Base-by-base conservation (phyloP, 2,113 vertebrate genomes). In the Misgurnus mizolepis region DNA sequence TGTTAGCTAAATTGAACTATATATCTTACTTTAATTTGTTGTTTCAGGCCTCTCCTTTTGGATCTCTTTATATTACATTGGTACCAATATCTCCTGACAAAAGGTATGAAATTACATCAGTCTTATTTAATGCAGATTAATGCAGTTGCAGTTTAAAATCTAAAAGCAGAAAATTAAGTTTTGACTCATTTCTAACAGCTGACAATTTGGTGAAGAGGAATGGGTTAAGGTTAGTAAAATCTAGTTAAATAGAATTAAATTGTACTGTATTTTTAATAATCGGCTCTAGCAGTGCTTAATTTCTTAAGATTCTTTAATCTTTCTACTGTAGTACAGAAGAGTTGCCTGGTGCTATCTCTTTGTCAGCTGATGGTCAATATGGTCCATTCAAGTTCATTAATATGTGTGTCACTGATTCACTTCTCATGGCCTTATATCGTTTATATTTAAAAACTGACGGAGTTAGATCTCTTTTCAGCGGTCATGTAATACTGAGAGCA, bases 351-450 rank as follows among this genome's bases (percentile, higher is more conserved):
- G 3, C 4, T 10, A 2, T 56, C 39, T 14, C 0, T 61, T n/a
- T 74, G 9, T 39, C 9, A 62, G 41, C 72, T 49, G 14, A 9
- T 27, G 58, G 72, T 34, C 41, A 40, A 9, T 75, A 10, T 75
- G 72, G 72, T 41, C 8, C 5, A 9, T 12, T 27, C 41, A 47
- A 43, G 7, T 75, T 75, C 18, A 62, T 12, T 8, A 62, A 49
- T 12, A 75, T 1, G 4, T 75, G 72, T 49, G 72, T 75, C 58
- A n/a, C 6, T 62, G 72, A 75, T 40, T 61, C 72, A 15, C 12
- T 6, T 18, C 41, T 75, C 9, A 12, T 62, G 8, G 41, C 18
- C 6, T 61, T 27, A 15, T 47, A 75, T 62, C 4, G 6, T 47
- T 75, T n/a, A 1, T 49, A 43, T 15, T 7, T 0, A 18, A 62